Percentiles rank a stretch among this genome's conserved stretches.
Evolutionary conservation across 2,797 vertebrate genomes (phyloP).

Genomic region (Scleropages formosus): DNA sequence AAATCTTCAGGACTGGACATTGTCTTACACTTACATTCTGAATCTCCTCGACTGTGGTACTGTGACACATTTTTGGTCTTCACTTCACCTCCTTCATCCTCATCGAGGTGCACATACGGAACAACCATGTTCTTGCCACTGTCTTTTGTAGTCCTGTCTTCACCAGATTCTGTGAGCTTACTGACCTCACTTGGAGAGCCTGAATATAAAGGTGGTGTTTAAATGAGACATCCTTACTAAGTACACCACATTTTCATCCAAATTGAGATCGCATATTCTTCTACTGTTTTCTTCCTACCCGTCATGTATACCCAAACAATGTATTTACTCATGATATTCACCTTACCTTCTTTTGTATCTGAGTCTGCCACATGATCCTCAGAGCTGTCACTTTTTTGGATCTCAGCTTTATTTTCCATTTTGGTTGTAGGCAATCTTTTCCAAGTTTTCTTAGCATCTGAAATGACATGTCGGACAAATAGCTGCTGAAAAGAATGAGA

Average conservation of each 20-base stretch:
- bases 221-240: background rate
- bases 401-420: background rate
- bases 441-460: background rate
- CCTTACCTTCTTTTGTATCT: constrained; percentile 13
- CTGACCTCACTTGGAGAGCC: constrained; percentile 20
- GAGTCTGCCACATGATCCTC: too few relatives aligned
- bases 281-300: background rate
- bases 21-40: background rate
- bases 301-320: background rate
- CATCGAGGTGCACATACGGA: background rate
- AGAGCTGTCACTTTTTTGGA: too few relatives aligned
- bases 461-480: too few relatives aligned
- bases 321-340: background rate
- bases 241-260: background rate
- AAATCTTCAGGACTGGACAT: background rate
- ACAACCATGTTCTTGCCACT: background rate
- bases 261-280: background rate
- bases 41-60: background rate
- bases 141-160: background rate
- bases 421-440: background rate
- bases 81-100: constrained; percentile 2
- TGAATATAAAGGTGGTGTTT: background rate
- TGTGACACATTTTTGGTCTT: background rate
- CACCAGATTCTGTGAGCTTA: background rate
- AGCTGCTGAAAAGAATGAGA: background rate